Evolutionary conservation across 1,140 invertebrate genomes (phyloP).

Genomic region (Leptinotarsa defecta): DNA sequence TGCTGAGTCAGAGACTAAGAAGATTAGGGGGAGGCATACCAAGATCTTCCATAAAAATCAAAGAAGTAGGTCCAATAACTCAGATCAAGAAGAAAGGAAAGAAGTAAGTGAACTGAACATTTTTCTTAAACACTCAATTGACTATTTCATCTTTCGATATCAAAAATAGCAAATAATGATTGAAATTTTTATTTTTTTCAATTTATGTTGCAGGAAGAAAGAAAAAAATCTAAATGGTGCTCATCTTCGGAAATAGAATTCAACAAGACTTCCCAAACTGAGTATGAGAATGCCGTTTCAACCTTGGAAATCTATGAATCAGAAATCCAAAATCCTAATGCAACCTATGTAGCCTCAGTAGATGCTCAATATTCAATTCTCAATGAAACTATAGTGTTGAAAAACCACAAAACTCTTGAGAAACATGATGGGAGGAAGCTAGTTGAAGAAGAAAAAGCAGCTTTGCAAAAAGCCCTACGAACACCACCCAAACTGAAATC

Average conservation of each 20-base stretch:
- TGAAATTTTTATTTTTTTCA: not conserved
- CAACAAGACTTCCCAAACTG: conserved; percentile 7
- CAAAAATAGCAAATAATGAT: not conserved
- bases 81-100: conserved; percentile 20
- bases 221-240: conserved; percentile 25
- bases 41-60: not conserved
- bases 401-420: conserved; percentile 33
- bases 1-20: not conserved
- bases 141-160: not conserved
- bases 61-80: not conserved
- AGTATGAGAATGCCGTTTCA: conserved; percentile 41
- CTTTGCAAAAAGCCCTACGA: not conserved
- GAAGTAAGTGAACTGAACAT: not conserved
- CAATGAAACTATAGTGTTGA: conserved; percentile 36
- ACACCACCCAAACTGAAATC: conserved; percentile 28
- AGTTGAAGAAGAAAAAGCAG: not conserved
- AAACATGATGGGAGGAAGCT: conserved; percentile 37
- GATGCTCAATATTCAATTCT: not conserved
- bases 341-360: conserved; percentile 14
- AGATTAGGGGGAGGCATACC: not conserved
- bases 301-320: not conserved
- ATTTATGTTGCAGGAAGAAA: conserved; percentile 11
- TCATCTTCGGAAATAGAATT: conserved; percentile 19
- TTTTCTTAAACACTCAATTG: no score
- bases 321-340: conserved; percentile 26